phyloP scores from a whole-genome alignment of 2,113 vertebrate genomes.

The Ranitomeya imitator region DNA sequence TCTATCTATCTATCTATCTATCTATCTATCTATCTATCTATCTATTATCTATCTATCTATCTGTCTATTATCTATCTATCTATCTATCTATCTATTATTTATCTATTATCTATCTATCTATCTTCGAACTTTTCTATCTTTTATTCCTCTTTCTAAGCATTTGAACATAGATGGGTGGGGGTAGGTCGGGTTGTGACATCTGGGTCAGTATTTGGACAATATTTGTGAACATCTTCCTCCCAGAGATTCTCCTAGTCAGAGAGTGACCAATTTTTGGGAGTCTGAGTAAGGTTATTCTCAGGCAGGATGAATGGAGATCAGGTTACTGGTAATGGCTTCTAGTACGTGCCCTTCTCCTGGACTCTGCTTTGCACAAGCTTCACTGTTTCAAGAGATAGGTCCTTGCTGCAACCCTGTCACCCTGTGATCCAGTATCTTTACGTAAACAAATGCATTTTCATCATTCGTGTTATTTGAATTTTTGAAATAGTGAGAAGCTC shows the following conservation, averaged over 20 bases:
- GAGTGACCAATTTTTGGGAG: conserved; percentile 67
- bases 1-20: too few relatives aligned
- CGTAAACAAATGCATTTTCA: too few relatives aligned
- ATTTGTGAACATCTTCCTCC: conserved; percentile 88
- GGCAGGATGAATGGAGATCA: conserved; percentile 87
- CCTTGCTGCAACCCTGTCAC: conserved; percentile 19
- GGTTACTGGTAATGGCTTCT: conserved; percentile 86
- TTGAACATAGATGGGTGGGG: not conserved
- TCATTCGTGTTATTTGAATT: not conserved
- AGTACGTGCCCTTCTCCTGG: conserved; percentile 90
- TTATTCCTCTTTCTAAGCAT: too few relatives aligned
- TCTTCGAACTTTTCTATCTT: too few relatives aligned
- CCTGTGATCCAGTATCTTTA: too few relatives aligned
- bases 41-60: too few relatives aligned
- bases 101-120: too few relatives aligned
- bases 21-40: too few relatives aligned
- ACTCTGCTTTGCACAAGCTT: conserved; percentile 82
- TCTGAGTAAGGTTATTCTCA: conserved; percentile 72
- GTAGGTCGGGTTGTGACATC: conserved; percentile 5
- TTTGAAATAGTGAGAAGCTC: not conserved
- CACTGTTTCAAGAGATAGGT: conserved; percentile 85
- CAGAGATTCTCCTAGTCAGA: conserved; percentile 81
- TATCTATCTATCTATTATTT: too few relatives aligned
- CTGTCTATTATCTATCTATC: too few relatives aligned
- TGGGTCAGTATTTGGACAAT: conserved; percentile 74